Percentiles rank a stretch among this genome's conserved stretches.
These are phyloP conservation scores for Congeria kusceri DNA, from an alignment of 2,888 invertebrate genomes.

Conservation along the genomic window DNA sequence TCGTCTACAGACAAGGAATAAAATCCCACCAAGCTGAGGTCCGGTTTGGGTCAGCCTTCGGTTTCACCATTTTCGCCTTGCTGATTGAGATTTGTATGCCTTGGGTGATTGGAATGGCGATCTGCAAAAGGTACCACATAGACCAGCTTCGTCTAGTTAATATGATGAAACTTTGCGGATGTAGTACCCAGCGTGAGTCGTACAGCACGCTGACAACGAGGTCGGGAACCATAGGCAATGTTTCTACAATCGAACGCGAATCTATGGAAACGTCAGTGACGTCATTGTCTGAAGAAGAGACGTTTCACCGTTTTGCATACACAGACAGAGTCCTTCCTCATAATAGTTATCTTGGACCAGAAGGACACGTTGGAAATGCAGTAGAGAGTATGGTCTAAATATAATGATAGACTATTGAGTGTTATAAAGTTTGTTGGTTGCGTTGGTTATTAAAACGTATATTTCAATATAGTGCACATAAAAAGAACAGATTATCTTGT, in stretches of 20 bases:
- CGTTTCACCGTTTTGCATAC: not conserved
- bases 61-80: not conserved
- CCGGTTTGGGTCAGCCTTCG: not conserved
- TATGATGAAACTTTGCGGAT: not conserved
- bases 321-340: no score
- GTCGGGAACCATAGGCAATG: not conserved
- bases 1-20: not conserved
- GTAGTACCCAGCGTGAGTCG: not conserved
- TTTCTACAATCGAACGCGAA: not conserved
- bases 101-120: not conserved
- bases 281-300: not conserved
- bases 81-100: not conserved
- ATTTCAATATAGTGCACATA: no score
- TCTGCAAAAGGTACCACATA: not conserved
- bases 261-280: conserved; percentile 12
- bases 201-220: not conserved
- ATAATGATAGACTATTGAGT: no score
- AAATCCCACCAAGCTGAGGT: not conserved
- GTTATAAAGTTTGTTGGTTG: no score
- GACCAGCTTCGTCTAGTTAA: not conserved
- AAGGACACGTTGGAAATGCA: no score
- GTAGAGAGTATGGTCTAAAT: no score
- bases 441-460: no score
- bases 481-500: no score
- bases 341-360: no score